Conservation (phyloP, 2,888 invertebrate genomes). For the Pristionchus maxplancki region DNA sequence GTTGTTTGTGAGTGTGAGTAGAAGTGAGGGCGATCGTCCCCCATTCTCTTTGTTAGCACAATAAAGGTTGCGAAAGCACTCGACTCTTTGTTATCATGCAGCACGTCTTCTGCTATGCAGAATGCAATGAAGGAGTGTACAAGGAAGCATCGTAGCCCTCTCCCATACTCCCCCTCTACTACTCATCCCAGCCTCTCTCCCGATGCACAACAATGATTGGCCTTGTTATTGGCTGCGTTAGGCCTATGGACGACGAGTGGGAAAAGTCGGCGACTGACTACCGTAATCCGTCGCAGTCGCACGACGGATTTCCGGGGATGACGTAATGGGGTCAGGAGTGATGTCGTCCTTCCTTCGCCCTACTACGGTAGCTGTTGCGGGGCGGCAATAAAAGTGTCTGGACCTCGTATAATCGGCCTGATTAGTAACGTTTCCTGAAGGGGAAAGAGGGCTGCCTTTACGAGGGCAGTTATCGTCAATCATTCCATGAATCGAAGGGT, state of each 20-base stretch:
- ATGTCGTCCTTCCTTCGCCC: background rate
- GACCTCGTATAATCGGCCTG: background rate
- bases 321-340: background rate
- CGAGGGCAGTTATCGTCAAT: slow-evolving; percentile 19
- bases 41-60: background rate
- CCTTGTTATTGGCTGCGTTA: slow-evolving; percentile 25
- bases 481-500: background rate
- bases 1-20: background rate
- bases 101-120: no score
- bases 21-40: background rate
- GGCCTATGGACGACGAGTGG: background rate
- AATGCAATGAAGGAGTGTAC: background rate
- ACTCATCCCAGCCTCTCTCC: background rate
- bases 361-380: background rate
- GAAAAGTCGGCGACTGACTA: slow-evolving; percentile 10
- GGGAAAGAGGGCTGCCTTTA: background rate
- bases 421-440: background rate
- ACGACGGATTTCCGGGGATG: background rate
- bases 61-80: background rate
- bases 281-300: background rate
- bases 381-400: background rate
- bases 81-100: no score
- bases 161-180: background rate
- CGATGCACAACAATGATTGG: background rate
- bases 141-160: background rate